These are phyloP conservation scores for Spea multiplicata DNA, from an alignment of 2,113 vertebrate genomes.

Conservation along the genomic window DNA sequence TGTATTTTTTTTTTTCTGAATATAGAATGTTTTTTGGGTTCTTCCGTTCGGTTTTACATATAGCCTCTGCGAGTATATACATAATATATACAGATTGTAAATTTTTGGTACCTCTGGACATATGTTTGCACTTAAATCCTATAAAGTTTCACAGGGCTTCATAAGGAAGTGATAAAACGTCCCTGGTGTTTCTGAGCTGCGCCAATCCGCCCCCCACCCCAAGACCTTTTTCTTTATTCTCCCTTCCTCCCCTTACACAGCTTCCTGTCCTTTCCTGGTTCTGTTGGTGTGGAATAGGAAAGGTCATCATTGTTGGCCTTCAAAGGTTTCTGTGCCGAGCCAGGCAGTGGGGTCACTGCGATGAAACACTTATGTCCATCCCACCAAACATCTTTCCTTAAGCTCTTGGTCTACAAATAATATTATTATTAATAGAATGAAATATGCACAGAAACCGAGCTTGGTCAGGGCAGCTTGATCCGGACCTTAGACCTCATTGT, in stretches of 20 bases:
- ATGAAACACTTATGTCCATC: too few relatives aligned
- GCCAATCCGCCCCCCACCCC: conserved; percentile 4
- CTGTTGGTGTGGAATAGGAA: conserved; percentile 15
- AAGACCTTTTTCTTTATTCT: conserved; percentile 7
- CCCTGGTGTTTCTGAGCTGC: conserved; percentile 7
- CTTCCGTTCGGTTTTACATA: too few relatives aligned
- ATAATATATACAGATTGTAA: too few relatives aligned
- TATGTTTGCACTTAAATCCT: conserved; percentile 23
- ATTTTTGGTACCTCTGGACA: background rate
- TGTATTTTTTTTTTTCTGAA: too few relatives aligned
- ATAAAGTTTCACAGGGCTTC: conserved; percentile 30
- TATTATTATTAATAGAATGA: too few relatives aligned
- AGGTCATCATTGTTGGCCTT: conserved; percentile 35
- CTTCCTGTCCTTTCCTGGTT: conserved; percentile 21
- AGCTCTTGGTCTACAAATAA: too few relatives aligned
- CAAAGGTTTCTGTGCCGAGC: conserved; percentile 3
- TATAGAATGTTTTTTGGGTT: too few relatives aligned
- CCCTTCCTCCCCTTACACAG: conserved; percentile 13
- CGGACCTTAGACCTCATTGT: too few relatives aligned
- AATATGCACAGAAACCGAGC: too few relatives aligned
- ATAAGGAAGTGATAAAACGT: conserved; percentile 21
- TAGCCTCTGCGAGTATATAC: too few relatives aligned
- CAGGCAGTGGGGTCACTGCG: background rate
- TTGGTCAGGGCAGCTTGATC: too few relatives aligned
- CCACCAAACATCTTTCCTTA: too few relatives aligned